A percentile compares a stretch with the other conserved stretches of the same genome.
Evolutionary conservation across 1,140 invertebrate genomes (phyloP).

Genomic region (Ruditapes philippinarum): DNA sequence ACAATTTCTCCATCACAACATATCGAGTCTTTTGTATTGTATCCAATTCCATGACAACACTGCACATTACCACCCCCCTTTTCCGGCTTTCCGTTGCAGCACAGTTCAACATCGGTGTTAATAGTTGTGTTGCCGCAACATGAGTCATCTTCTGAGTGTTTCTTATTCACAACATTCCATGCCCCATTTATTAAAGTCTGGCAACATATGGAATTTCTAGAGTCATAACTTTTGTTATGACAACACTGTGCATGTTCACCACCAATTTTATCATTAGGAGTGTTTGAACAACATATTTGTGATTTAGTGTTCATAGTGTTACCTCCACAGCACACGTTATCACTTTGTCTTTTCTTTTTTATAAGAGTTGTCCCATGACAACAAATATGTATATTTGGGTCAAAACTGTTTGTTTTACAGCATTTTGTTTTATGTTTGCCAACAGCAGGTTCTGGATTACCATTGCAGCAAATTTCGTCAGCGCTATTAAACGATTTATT

Average conservation of each 20-base stretch:
- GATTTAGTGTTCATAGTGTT: neutral
- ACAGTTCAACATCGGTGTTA: slow-evolving; percentile 22
- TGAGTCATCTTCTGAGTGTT: neutral
- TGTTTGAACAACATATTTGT: neutral
- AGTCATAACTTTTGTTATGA: slow-evolving; percentile 35
- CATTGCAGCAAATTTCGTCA: slow-evolving; percentile 34
- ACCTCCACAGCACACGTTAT: slow-evolving; percentile 30
- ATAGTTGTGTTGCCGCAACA: slow-evolving; percentile 46
- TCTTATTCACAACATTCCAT: slow-evolving; percentile 31
- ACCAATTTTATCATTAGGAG: neutral
- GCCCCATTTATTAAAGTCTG: neutral
- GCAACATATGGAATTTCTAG: slow-evolving; percentile 18
- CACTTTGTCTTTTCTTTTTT: neutral
- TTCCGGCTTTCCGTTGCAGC: slow-evolving; percentile 26
- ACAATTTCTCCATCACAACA: slow-evolving; percentile 28
- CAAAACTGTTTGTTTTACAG: slow-evolving; percentile 22
- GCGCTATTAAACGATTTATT: neutral
- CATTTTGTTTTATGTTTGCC: neutral
- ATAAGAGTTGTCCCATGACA: slow-evolving; percentile 1
- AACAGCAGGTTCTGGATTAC: slow-evolving; percentile 19
- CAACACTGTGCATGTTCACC: slow-evolving; percentile 19
- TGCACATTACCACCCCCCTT: neutral
- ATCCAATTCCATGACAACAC: neutral
- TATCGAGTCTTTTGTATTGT: neutral
- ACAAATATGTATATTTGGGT: slow-evolving; percentile 11